Evolutionary conservation across 2,888 invertebrate species (phyloP).

Genomic region (Epirrita christyi): DNA sequence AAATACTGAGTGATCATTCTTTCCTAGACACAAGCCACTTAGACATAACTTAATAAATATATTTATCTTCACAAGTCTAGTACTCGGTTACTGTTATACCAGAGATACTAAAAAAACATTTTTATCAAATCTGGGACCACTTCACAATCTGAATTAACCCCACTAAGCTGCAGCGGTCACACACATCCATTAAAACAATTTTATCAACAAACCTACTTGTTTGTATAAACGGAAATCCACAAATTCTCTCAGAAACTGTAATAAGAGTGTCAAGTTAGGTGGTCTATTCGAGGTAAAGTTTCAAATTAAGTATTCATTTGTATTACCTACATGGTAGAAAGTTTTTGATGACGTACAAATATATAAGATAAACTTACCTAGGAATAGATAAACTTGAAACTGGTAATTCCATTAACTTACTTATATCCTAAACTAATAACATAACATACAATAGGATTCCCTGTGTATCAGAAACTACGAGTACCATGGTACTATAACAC

Average conservation of each 20-base stretch:
- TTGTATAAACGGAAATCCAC: slow-evolving; percentile 17
- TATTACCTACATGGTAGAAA: slow-evolving; percentile 24
- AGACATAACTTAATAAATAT: too few species aligned
- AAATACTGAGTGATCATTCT: slow-evolving; percentile 3
- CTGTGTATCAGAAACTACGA: too few species aligned
- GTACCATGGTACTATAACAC: too few species aligned
- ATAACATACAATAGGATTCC: too few species aligned
- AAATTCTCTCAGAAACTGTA: slow-evolving; percentile 23
- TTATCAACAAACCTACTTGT: background rate
- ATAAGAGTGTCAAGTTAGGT: slow-evolving; percentile 21
- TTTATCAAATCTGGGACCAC: too few species aligned
- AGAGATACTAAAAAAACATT: too few species aligned
- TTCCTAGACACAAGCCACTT: too few species aligned
- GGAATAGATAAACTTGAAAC: slow-evolving; percentile 19
- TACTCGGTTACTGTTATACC: too few species aligned
- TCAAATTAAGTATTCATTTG: slow-evolving; percentile 18
- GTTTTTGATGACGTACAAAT: slow-evolving; percentile 11
- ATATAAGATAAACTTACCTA: slow-evolving; percentile 21
- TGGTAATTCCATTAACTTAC: background rate
- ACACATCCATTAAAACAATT: background rate
- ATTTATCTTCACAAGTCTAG: too few species aligned
- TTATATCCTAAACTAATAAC: too few species aligned
- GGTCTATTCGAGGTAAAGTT: slow-evolving; percentile 29
- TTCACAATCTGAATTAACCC: background rate
- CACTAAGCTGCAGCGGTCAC: background rate